phyloP scores from a whole-genome alignment of 2,888 invertebrate genomes.

The Ectobius pallidus region DNA sequence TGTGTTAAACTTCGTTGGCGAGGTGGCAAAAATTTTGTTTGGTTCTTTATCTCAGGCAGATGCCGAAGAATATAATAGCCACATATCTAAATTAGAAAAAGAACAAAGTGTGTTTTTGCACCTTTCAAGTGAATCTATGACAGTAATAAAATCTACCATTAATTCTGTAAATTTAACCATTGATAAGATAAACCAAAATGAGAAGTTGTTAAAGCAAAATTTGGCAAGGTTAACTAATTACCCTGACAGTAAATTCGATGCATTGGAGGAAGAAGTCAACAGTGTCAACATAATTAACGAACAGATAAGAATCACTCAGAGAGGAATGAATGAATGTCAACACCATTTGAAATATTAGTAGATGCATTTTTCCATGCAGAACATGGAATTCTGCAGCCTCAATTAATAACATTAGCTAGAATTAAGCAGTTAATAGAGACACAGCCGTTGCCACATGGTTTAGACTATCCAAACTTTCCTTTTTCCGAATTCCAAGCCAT shows the following conservation, averaged over 20 bases:
- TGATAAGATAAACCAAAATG: constrained; percentile 12
- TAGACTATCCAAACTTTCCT: constrained; percentile 2
- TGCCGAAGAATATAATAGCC: neutral
- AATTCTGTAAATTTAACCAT: constrained; percentile 17
- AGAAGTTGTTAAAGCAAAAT: neutral
- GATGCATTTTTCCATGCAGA: neutral
- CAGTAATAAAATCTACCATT: too few species aligned
- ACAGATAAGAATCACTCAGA: neutral
- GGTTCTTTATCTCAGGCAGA: neutral
- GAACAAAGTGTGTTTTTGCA: constrained; percentile 14
- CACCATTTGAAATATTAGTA: constrained; percentile 3
- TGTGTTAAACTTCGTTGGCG: neutral
- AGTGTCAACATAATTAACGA: neutral
- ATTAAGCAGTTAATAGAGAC: neutral
- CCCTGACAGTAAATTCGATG: neutral
- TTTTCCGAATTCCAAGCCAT: constrained; percentile 1
- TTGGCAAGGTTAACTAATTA: neutral
- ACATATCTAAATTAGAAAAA: constrained; percentile 4
- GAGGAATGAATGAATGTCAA: neutral
- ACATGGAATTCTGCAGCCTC: neutral
- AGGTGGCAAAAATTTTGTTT: neutral
- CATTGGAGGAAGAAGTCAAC: neutral
- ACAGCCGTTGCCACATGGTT: neutral
- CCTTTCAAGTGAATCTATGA: constrained; percentile 8
- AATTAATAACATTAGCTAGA: neutral